Percentiles rank a stretch among this genome's conserved stretches.
Conservation (phyloP, 2,888 invertebrate genomes). For the Pediacus dermestoides region DNA sequence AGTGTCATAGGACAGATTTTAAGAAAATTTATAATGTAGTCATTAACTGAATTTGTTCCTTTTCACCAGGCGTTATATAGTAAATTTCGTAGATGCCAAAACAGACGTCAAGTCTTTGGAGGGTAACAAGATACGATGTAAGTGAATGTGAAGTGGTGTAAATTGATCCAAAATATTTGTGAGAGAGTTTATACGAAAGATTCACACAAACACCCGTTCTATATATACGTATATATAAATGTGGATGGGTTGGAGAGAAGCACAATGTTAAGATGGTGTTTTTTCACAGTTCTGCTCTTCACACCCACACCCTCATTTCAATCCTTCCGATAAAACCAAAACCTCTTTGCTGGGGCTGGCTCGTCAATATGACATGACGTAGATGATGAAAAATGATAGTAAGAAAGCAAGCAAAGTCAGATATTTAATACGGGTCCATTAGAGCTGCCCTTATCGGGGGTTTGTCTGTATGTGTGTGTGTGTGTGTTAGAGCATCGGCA, state of each 20-base stretch:
- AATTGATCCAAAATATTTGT: constrained; percentile 27
- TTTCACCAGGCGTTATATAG: too few species aligned
- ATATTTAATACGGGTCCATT: constrained; percentile 48
- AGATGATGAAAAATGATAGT: constrained; percentile 47
- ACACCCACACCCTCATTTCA: constrained; percentile 15
- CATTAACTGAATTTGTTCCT: too few species aligned
- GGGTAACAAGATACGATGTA: constrained; percentile 29
- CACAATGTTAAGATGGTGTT: not conserved
- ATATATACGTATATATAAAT: not conserved
- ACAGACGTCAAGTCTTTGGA: too few species aligned
- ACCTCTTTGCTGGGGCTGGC: constrained; percentile 28
- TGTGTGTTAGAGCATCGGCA: too few species aligned
- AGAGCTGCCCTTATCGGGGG: constrained; percentile 32
- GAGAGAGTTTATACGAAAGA: constrained; percentile 7
- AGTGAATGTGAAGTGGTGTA: constrained; percentile 37
- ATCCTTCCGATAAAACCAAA: constrained; percentile 32
- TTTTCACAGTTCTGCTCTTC: constrained; percentile 11
- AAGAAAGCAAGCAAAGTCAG: constrained; percentile 38
- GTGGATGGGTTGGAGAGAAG: not conserved
- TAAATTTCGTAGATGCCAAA: too few species aligned
- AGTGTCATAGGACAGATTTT: too few species aligned
- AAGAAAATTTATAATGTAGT: too few species aligned
- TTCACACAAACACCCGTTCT: not conserved
- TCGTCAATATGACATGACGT: constrained; percentile 40
- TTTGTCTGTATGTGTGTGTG: too few species aligned